Evolutionary conservation across 2,113 vertebrate species (phyloP), one percentile per base, ranked within the genome.

Genomic region (Pavo muticus): DNA sequence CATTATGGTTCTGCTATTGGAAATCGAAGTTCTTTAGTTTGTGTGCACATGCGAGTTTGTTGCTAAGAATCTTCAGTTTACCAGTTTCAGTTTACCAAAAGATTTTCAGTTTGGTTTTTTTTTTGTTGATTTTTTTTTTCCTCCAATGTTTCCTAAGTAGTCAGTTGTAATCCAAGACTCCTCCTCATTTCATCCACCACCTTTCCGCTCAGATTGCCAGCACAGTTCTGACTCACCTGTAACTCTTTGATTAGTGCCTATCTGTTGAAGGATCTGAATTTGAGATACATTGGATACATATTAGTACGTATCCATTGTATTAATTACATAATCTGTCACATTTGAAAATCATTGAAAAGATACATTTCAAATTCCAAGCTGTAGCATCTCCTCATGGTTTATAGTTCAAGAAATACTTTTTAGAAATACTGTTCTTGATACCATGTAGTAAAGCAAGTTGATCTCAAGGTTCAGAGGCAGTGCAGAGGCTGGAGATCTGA

Each of bases 41-140:
- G 4, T 54, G 9, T 6, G 4, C 3, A 1, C 2, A 5, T 18
- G 5, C 30, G 12, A 47, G 12, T 40, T 67, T 30, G 27, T 45
- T 64, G 24, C 37, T 39, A n/a, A 64, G 70, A 71, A 56, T 65
- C 29, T 25, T 72, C 19, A 56, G 11, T 0, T 61, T 81, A 40
- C 5, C 17, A 20, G 2, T 77, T 72, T 69, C 54, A 52, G 16
- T 80, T 92, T 45, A 77, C 17, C 19, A 60, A 68, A 29, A 47
- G 45, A 24, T 93, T 85, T 25, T 47, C 61, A 81, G 4, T 13
- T 24, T 54, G 20, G 42, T 0, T 27, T 40, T 40, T 40, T 56
- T 10, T 35, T 35, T 14, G 20, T 9, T 35, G 35, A 35, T 35
- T 35, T 6, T 23, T 40, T 0, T 60, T 77, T 74, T 73, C 23